Base-by-base conservation (phyloP, 2,888 invertebrate species). In the Gryllus longicercus region DNA sequence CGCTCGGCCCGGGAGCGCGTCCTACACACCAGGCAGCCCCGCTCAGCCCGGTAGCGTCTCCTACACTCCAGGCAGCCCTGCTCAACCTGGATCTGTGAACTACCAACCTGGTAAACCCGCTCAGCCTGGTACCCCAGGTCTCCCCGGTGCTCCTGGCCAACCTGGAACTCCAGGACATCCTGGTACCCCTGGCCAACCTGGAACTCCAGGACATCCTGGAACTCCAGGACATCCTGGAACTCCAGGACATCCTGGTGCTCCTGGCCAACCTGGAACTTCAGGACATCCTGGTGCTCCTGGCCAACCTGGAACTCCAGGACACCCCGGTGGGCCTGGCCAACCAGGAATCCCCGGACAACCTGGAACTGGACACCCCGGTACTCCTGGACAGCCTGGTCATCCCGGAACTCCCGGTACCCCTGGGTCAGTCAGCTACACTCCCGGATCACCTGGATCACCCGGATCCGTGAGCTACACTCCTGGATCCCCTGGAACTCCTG, bases 331-430 rank as follows among this genome's bases (percentile, higher is more conserved):
- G 14, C 75, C 75, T n/a, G 12, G 63, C 63, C 81, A 63, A 82
- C 82, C 79, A 23, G 63, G 63, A 10, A 18, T n/a, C n/a, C 63
- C 63, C 14, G 63, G 16, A 18, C 63, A 63, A 75, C 25, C 75
- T 14, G 25, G 75, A n/a, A 75, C n/a, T 14, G 21, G 21, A 3
- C 75, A 21, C 2, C 11, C 75, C 75, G 75, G 75, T 4, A n/a
- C 75, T 5, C 21, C 75, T 16, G 75, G n/a, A 2, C 51, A 14
- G 18, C 78, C 79, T 25, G 78, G 75, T 87, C 75, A 75, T 14
- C 51, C 51, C 16, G 51, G 63, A 63, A 88, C 0, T 84, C 83
- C 1, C 84, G 87, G 18, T 87, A 88, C 0, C 85, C 85, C 0
- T 83, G 86, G 5, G 78, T 14, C 12, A 12, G 25, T 25, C 5